Evolutionary conservation across 1,140 invertebrate species (phyloP), one percentile per base, ranked within the genome.

Genomic region (Brachionus rubens): DNA sequence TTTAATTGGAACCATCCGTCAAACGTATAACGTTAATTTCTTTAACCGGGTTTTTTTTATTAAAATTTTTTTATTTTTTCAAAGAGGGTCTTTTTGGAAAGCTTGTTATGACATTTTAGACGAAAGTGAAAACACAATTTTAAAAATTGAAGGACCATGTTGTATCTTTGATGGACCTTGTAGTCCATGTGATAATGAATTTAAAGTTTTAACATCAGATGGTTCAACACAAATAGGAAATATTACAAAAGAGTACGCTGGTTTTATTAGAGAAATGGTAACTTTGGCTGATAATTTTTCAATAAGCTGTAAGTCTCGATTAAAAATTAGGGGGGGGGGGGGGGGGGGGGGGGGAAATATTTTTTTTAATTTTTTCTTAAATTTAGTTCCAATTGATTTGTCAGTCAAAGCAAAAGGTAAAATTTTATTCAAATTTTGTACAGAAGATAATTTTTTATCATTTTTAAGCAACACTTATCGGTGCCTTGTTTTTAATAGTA

Each of bases 361-460:
- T 52, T 72, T 41, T 28, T 30, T 28, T 16, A 43, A n/a, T n/a
- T n/a, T n/a, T n/a, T n/a, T n/a, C n/a, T n/a, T n/a, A n/a, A n/a
- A n/a, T n/a, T n/a, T 54, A 80, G 78, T 81, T 67, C 81, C 81
- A 21, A 76, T 79, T 5, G 80, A 82, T 65, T 76, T 77, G 14
- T 30, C 43, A 0, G 76, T 77, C 3, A 40, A 77, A 16, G 47
- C 30, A 33, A 59, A 59, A 59, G 54, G 54, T 59, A 59, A 59
- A 24, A 6, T 16, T 33, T 2, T 6, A 28, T 0, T 14, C 14
- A 33, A 3, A 2, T 16, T 33, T 33, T 36, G 19, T 40, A 16
- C 12, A 40, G 14, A 19, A 30, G 10, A 10, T n/a, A n/a, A n/a
- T n/a, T n/a, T n/a, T n/a, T n/a, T n/a, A n/a, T 1, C 5, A n/a